These are phyloP conservation scores for Caenorhabditis macrosperma DNA, from an alignment of 2,888 invertebrate species.

Conservation along the genomic window DNA sequence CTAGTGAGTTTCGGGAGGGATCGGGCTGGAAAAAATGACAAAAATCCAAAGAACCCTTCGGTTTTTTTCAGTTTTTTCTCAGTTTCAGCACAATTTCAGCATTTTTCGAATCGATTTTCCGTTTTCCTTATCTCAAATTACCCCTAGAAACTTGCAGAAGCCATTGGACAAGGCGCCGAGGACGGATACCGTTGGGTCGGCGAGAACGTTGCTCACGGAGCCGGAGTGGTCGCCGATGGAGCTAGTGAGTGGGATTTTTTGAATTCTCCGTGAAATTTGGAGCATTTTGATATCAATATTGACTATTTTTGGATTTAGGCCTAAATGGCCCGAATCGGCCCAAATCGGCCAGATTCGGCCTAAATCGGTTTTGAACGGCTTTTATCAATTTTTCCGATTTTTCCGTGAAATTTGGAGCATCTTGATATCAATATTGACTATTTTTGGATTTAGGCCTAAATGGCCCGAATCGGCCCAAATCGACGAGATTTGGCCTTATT, in stretches of 20 bases:
- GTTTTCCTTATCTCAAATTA: too few species aligned
- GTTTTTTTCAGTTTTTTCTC: not conserved
- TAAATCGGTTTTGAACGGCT: too few species aligned
- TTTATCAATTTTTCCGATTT: too few species aligned
- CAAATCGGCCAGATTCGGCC: too few species aligned
- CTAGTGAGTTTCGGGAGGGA: conserved; percentile 33
- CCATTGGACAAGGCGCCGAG: conserved; percentile 17
- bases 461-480: too few species aligned
- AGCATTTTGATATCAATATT: not conserved
- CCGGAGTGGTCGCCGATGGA: conserved; percentile 29
- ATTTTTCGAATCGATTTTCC: not conserved
- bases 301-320: not conserved
- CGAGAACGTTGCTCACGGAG: conserved; percentile 19
- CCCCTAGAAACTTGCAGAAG: conserved; percentile 34
- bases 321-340: not conserved
- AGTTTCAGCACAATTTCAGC: not conserved
- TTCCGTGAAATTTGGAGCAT: not conserved
- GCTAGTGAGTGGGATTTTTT: conserved; percentile 41
- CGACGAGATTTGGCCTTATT: too few species aligned
- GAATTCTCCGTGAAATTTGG: not conserved
- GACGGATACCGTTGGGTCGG: conserved; percentile 6
- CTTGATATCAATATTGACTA: not conserved
- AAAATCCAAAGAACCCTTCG: not conserved
- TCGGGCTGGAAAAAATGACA: not conserved
- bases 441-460: not conserved